Evolutionary conservation across 2,113 vertebrate species (phyloP), one percentile per base, ranked within the genome.

Genomic region (Cynopterus brachyotis): DNA sequence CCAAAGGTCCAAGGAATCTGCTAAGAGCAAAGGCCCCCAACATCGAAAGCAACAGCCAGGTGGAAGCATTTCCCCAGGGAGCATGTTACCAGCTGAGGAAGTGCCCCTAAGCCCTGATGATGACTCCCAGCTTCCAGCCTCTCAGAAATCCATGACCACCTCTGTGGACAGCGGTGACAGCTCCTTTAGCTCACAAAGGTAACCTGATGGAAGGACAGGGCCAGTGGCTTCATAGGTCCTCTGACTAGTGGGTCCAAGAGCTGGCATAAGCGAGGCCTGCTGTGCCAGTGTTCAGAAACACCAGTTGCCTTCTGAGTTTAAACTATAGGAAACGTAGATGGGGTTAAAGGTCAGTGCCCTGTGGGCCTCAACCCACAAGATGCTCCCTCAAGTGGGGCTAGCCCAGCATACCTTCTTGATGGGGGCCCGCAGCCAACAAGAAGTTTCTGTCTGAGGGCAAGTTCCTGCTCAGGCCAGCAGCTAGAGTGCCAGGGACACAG

Each of bases 111-210:
- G 15, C 28, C 50, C 91, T 40, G 97, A 96, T 1, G 93, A 97
- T 5, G 98, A 98, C 0, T 76, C 96, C 9, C 70, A 26, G 15
- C 98, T 98, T 35, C 98, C 98, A 0, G 98, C 98, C 30, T 99
- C 99, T 5, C 99, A 99, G 98, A 98, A 98, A 30, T 99, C 99
- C 0, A 88, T 96, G 45, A 90, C 97, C 20, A 99, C 99, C 37
- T 99, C 99, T 0, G 64, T 88, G 16, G 98, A 98, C 8, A 95
- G 98, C 81, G 99, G 98, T 0, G 98, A 99, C 50, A 98, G 99
- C 81, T 99, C 99, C 11, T 98, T 97, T 4, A 84, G 92, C 47
- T 98, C 98, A 19, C 98, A 99, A 66, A 98, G 99, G 99, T 99
- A 98, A 97, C 10, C 32, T 2, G 55, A 70, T n/a, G 11, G 30